These are phyloP conservation scores for Cyaniris semiargus DNA, from an alignment of 2,888 invertebrate genomes.

Conservation along the genomic window DNA sequence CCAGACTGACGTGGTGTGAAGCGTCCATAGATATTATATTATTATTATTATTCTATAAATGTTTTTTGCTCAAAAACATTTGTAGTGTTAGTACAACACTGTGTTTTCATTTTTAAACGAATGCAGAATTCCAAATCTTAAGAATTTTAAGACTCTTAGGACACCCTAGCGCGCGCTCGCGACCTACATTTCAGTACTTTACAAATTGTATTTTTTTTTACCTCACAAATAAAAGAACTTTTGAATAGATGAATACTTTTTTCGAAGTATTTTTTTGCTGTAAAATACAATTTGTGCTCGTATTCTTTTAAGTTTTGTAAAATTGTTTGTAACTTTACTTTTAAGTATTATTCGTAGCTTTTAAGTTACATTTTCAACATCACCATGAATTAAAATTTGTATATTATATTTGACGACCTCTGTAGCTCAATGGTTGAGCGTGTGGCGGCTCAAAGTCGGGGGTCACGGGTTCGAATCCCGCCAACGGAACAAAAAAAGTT, in stretches of 20 bases:
- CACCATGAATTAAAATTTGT: background rate
- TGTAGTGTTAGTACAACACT: background rate
- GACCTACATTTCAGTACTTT: slow-evolving; percentile 11
- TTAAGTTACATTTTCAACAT: background rate
- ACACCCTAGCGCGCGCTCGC: background rate
- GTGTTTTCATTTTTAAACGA: background rate
- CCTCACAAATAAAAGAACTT: background rate
- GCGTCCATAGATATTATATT: too few species aligned
- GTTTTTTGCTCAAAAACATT: background rate
- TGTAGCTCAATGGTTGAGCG: too few species aligned
- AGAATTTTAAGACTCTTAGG: slow-evolving; percentile 22
- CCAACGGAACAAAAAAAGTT: too few species aligned
- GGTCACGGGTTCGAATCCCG: too few species aligned
- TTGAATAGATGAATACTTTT: background rate
- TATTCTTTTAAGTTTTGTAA: background rate
- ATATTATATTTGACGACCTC: too few species aligned
- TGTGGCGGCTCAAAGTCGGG: too few species aligned
- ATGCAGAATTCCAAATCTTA: slow-evolving; percentile 20
- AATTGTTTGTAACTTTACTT: background rate
- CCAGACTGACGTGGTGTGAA: too few species aligned
- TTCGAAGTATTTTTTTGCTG: background rate
- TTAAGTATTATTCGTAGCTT: too few species aligned
- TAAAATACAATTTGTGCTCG: background rate
- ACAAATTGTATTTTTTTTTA: slow-evolving; percentile 21
- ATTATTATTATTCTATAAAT: too few species aligned